phyloP scores from a whole-genome alignment of 2,888 invertebrate species.

The Drosophila sordidapex region DNA sequence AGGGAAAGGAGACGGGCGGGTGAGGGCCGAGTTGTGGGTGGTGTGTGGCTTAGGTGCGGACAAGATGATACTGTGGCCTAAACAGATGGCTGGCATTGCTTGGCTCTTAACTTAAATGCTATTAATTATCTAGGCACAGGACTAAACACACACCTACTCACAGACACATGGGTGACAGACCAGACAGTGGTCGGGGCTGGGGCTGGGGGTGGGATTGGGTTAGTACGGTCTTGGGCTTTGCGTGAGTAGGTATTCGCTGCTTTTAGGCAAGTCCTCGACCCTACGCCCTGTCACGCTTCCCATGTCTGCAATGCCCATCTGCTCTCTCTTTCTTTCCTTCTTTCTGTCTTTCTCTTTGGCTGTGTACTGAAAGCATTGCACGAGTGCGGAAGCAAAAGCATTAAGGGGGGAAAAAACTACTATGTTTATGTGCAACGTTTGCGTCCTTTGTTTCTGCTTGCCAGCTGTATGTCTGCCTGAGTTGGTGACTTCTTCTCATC shows the following conservation, averaged over 20 bases:
- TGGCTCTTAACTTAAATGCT: slow-evolving; percentile 78
- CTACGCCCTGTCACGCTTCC: slow-evolving; percentile 35
- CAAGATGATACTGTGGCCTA: slow-evolving; percentile 53
- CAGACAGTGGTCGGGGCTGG: slow-evolving; percentile 23
- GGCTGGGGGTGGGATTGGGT: not conserved
- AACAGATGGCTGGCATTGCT: slow-evolving; percentile 72
- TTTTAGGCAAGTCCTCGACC: slow-evolving; percentile 55
- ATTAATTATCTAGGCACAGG: slow-evolving; percentile 72
- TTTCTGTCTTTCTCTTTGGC: slow-evolving; percentile 15
- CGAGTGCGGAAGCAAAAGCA: slow-evolving; percentile 72
- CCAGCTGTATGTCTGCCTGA: slow-evolving; percentile 41
- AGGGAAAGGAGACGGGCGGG: not conserved
- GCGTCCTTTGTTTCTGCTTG: slow-evolving; percentile 56
- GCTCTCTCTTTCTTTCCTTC: not conserved
- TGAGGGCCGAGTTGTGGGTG: slow-evolving; percentile 1
- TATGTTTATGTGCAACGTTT: slow-evolving; percentile 63
- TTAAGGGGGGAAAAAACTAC: slow-evolving; percentile 55
- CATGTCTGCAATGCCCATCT: slow-evolving; percentile 14
- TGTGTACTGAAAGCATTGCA: slow-evolving; percentile 40
- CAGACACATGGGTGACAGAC: slow-evolving; percentile 14
- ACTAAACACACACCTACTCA: slow-evolving; percentile 26
- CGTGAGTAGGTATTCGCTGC: slow-evolving; percentile 30
- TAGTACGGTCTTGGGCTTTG: slow-evolving; percentile 10
- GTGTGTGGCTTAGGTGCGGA: slow-evolving; percentile 38
- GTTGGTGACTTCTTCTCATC: slow-evolving; percentile 19